phyloP scores from a whole-genome alignment of 2,113 vertebrate genomes.

The Genyomyrus donnyi region DNA sequence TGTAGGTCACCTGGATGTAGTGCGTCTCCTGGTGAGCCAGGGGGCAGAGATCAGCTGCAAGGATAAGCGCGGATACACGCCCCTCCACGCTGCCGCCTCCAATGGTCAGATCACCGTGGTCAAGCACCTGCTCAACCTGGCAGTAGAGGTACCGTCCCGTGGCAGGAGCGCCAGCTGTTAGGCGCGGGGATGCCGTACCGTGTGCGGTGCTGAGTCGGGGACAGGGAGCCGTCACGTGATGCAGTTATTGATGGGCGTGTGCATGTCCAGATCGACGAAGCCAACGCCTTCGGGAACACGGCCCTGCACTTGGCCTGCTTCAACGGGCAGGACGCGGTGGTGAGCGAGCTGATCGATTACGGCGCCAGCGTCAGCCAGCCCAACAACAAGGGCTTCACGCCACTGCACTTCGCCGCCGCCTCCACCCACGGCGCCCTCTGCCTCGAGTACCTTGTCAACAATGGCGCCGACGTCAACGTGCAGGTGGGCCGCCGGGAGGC shows the following conservation, averaged over 20 bases:
- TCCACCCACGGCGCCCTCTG: constrained; percentile 89
- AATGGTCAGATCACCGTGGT: constrained; percentile 84
- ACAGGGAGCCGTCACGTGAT: neutral
- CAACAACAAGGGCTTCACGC: constrained; percentile 91
- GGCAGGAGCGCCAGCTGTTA: neutral
- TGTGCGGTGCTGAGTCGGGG: neutral
- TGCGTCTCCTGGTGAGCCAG: constrained; percentile 79
- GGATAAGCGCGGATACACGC: constrained; percentile 92
- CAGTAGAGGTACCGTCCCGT: constrained; percentile 75
- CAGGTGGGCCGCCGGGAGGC: constrained; percentile 64
- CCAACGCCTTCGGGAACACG: constrained; percentile 89
- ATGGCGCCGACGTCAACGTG: constrained; percentile 87
- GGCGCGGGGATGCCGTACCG: neutral
- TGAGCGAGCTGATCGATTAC: constrained; percentile 87
- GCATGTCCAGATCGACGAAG: constrained; percentile 79
- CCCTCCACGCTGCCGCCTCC: constrained; percentile 86
- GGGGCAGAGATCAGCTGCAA: constrained; percentile 90
- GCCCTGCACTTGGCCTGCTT: constrained; percentile 91
- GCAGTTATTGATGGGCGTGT: neutral
- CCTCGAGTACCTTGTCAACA: constrained; percentile 89
- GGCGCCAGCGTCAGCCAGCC: constrained; percentile 92
- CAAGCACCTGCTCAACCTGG: constrained; percentile 86
- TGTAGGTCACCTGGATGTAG: constrained; percentile 87
- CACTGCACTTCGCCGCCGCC: constrained; percentile 90
- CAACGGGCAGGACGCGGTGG: constrained; percentile 88